Evolutionary conservation across 2,797 vertebrate genomes (phyloP).

Genomic region (Pelochelys cantorii): DNA sequence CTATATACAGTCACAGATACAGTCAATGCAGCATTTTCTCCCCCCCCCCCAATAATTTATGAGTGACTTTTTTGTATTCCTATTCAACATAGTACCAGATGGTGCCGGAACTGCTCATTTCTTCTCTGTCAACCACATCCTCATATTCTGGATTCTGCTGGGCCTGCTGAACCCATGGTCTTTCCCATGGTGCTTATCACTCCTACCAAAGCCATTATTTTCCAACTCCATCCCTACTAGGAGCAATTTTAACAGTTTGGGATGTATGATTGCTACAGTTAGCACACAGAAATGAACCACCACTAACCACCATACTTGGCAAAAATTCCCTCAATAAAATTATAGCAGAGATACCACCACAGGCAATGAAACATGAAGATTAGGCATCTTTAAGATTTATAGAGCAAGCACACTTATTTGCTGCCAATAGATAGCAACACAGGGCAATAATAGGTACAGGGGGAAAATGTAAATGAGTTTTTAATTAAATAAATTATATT

Average conservation of each 20-base stretch:
- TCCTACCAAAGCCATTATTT: not conserved
- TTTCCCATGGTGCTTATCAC: slow-evolving; percentile 12
- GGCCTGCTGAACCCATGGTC: not conserved
- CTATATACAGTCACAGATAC: slow-evolving; percentile 36
- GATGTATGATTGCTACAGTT: not conserved
- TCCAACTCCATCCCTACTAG: not conserved
- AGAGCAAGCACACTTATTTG: not conserved
- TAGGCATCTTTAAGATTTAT: not conserved
- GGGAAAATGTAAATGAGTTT: not conserved
- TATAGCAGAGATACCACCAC: not conserved
- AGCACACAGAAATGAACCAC: not conserved
- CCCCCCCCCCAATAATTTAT: not conserved
- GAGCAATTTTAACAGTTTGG: not conserved
- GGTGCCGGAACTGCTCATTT: slow-evolving; percentile 60
- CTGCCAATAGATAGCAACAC: not conserved
- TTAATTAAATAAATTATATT: not conserved
- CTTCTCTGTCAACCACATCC: slow-evolving; percentile 64
- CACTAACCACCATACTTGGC: not conserved
- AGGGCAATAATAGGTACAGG: not conserved
- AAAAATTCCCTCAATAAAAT: not conserved
- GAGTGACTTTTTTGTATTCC: slow-evolving; percentile 69
- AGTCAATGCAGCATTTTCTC: not conserved
- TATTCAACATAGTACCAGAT: slow-evolving; percentile 54
- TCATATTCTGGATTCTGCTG: slow-evolving; percentile 23
- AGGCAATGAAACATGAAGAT: slow-evolving; percentile 8